Percentiles rank a stretch among this genome's conserved stretches.
These are phyloP conservation scores for Neopipo cinnamomea DNA, from an alignment of 2,113 vertebrate species.

Conservation along the genomic window DNA sequence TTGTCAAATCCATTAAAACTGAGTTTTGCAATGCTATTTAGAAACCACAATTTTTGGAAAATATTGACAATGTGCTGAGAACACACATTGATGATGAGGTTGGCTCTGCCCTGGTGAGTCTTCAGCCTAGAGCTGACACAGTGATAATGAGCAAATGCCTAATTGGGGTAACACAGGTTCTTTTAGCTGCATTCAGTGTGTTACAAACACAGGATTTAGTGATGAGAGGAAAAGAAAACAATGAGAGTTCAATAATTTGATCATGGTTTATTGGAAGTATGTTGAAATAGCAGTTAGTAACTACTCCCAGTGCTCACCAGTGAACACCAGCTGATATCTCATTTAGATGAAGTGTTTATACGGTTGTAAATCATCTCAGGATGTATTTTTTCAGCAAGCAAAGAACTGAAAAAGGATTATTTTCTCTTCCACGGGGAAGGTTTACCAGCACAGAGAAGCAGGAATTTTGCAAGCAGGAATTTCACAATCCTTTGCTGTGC, in stretches of 20 bases:
- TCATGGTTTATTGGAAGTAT: background rate
- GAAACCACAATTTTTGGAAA: background rate
- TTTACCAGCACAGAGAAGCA: background rate
- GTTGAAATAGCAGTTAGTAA: background rate
- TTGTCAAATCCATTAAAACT: background rate
- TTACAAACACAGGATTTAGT: background rate
- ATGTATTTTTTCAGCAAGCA: background rate
- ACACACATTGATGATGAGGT: background rate
- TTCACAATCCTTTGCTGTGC: background rate
- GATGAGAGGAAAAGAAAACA: background rate
- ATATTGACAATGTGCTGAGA: constrained; percentile 1
- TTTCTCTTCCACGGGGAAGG: background rate
- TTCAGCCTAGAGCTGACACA: background rate
- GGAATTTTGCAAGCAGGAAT: background rate
- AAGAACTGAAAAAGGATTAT: background rate
- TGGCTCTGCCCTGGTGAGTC: background rate
- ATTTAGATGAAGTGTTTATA: background rate
- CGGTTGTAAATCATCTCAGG: background rate
- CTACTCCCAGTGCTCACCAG: background rate
- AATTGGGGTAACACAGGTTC: background rate
- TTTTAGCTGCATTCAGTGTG: background rate
- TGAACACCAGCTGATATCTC: background rate
- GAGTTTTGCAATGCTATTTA: background rate
- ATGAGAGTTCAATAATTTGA: background rate
- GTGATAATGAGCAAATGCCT: background rate